These are phyloP conservation scores for Alfaro cultratus DNA, from an alignment of 2,797 vertebrate species.

Conservation along the genomic window DNA sequence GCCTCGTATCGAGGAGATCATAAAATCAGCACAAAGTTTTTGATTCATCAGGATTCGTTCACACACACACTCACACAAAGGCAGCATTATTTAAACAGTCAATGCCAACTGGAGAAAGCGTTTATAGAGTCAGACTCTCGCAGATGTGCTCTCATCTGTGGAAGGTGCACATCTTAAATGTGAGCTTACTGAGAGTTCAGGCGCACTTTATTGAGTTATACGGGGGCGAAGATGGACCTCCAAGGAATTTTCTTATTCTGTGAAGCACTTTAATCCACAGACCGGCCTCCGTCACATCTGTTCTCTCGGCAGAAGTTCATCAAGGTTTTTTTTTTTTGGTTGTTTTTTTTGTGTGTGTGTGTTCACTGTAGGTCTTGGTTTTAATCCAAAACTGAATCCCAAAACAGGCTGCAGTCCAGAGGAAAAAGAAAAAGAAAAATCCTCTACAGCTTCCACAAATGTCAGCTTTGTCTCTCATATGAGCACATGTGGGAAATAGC, in stretches of 20 bases:
- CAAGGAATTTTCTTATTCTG: constrained; percentile 51
- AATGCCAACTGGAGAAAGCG: constrained; percentile 29
- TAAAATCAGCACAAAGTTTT: constrained; percentile 47
- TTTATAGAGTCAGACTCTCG: constrained; percentile 46
- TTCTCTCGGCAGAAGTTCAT: constrained; percentile 60
- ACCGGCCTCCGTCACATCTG: constrained; percentile 68
- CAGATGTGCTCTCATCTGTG: constrained; percentile 48
- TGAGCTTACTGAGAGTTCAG: constrained; percentile 62
- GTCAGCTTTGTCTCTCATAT: constrained; percentile 62
- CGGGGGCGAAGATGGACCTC: constrained; percentile 52
- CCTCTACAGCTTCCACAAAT: constrained; percentile 71
- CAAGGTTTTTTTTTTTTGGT: constrained; percentile 23
- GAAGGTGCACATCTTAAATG: constrained; percentile 69
- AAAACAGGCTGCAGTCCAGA: constrained; percentile 60
- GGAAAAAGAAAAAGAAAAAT: constrained; percentile 27
- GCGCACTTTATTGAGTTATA: constrained; percentile 64
- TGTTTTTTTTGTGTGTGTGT: too few relatives aligned
- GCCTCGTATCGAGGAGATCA: constrained; percentile 31
- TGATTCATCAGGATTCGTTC: constrained; percentile 47
- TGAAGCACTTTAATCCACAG: constrained; percentile 60
- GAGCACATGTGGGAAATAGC: constrained; percentile 40
- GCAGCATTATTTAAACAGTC: constrained; percentile 34
- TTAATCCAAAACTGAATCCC: constrained; percentile 68
- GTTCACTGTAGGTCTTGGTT: constrained; percentile 59
- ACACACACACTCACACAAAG: constrained; percentile 30